A percentile compares a stretch with the other conserved stretches of the same genome.
Evolutionary conservation across 1,140 invertebrate genomes (phyloP).

Genomic region (Calliopsis andreniformis): DNA sequence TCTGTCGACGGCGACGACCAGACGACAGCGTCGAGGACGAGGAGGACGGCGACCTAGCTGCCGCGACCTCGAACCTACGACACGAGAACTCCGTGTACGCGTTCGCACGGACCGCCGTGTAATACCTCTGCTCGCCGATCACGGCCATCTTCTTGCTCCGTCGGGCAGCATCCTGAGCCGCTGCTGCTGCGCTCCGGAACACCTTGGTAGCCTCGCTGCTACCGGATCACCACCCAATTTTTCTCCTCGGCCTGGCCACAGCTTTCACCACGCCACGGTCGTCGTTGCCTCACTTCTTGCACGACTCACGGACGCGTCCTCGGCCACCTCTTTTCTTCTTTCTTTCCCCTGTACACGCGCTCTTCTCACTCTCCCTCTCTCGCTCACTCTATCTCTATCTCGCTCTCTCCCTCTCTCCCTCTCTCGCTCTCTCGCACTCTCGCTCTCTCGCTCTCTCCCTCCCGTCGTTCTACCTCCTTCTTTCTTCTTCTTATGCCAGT

Average conservation of each 20-base stretch:
- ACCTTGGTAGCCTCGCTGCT: slow-evolving; percentile 60
- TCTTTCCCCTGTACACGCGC: not conserved
- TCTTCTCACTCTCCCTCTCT: not conserved
- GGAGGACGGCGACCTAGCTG: slow-evolving; percentile 30
- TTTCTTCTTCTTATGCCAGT: slow-evolving; percentile 24
- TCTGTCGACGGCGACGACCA: slow-evolving; percentile 55
- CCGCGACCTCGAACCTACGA: slow-evolving; percentile 39
- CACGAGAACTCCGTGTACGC: slow-evolving; percentile 59
- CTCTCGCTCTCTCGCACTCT: slow-evolving; percentile 1
- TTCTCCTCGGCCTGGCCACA: slow-evolving; percentile 1
- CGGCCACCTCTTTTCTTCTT: slow-evolving; percentile 17
- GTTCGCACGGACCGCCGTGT: slow-evolving; percentile 62
- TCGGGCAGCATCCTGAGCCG: slow-evolving; percentile 73
- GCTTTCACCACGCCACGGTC: slow-evolving; percentile 38
- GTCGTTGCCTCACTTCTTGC: slow-evolving; percentile 21
- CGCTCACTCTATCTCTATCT: no score
- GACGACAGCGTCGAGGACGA: slow-evolving; percentile 32
- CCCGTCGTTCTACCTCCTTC: not conserved
- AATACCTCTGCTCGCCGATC: slow-evolving; percentile 73
- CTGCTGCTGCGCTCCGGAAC: slow-evolving; percentile 61
- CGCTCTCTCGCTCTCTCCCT: slow-evolving; percentile 1
- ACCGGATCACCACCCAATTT: slow-evolving; percentile 36
- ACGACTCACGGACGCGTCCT: slow-evolving; percentile 40
- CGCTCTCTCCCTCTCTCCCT: slow-evolving; percentile 2
- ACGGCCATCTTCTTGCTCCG: slow-evolving; percentile 77